Evolutionary conservation across 2,113 vertebrate genomes (phyloP), one percentile per base, ranked within the genome.

Genomic region (Acrocephalus arundinaceus): DNA sequence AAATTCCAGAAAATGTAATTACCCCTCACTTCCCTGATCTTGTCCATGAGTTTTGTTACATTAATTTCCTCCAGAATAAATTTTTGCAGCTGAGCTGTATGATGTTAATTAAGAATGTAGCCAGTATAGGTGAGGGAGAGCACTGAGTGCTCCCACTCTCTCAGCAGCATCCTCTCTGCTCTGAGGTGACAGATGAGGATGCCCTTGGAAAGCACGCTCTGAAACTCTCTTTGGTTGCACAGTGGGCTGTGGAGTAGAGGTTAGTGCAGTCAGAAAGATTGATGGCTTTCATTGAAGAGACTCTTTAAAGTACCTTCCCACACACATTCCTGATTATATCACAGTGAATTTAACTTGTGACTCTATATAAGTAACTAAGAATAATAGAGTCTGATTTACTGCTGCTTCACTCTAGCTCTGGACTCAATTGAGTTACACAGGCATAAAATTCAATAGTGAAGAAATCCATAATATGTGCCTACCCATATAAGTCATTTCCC

Each of bases 381-480:
- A 90, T 93, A 83, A 96, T 83, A 74, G 46, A 63, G 67, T 73
- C 78, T 93, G 90, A 91, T 95, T 96, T 96, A 96, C 90, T 74
- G 76, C 85, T 93, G 30, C 79, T 75, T 93, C 75, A 27, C 74
- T 93, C 62, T 78, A 86, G 54, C 72, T 86, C 46, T 88, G 85
- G 79, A 72, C 75, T 93, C 82, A 95, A 95, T 90, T 90, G 94
- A 93, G 68, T 97, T 96, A 90, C 72, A 84, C 19, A 58, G 79
- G 19, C 76, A 84, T 81, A 86, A 94, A 97, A 96, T 95, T 94
- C 82, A 95, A 94, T 96, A 95, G 62, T 61, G 65, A 93, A 92
- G 84, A 90, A 94, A 96, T 90, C 85, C 52, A 61, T 93, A 96
- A 95, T 84, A 63, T 48, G 13, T 86, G 59, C 45, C 72, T 84